Evolutionary conservation across 2,888 invertebrate species (phyloP).

Genomic region (Chaetoderma sp.): DNA sequence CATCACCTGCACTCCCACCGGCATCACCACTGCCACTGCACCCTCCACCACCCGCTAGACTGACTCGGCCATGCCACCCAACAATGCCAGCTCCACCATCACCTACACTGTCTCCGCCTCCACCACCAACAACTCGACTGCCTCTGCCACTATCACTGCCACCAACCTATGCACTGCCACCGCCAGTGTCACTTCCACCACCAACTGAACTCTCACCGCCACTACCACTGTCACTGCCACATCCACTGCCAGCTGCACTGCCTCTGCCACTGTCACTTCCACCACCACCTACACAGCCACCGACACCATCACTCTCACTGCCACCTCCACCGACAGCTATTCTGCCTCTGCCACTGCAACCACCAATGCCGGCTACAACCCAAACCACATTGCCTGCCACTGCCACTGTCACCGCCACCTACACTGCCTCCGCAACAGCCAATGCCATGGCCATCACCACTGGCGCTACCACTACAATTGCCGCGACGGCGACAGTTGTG

Average conservation of each 20-base stretch:
- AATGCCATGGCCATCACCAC: background rate
- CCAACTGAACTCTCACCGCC: background rate
- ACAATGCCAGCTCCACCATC: no score
- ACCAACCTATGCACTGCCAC: background rate
- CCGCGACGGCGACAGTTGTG: no score
- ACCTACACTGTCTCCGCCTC: no score
- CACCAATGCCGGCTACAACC: no score
- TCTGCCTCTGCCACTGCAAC: no score
- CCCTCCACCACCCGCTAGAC: background rate
- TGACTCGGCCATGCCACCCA: background rate
- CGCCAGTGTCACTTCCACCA: background rate
- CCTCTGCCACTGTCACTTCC: background rate
- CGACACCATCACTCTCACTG: background rate
- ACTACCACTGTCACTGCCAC: background rate
- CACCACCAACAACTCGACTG: background rate
- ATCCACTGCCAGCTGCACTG: background rate
- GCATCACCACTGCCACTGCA: background rate
- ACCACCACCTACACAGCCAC: slow-evolving; percentile 3
- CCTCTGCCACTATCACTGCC: background rate
- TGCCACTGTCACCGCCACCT: background rate
- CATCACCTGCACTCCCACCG: background rate
- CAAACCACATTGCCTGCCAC: no score
- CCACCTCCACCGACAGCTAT: background rate
- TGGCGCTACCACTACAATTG: no score
- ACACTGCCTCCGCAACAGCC: background rate